Evolutionary conservation across 2,113 vertebrate species (phyloP).

Genomic region (Phalacrocorax brasilianus): DNA sequence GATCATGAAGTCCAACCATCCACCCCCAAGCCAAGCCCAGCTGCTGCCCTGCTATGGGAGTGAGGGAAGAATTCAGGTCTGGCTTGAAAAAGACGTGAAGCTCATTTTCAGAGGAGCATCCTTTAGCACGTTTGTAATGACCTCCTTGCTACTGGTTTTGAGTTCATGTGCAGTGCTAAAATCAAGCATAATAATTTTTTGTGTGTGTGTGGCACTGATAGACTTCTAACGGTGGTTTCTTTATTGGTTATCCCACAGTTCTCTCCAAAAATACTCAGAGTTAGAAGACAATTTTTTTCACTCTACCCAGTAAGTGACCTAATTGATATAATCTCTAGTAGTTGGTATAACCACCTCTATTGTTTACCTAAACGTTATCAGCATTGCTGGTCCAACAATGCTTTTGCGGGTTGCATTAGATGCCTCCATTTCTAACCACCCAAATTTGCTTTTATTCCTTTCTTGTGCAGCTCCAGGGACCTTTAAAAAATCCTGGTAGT

Average conservation of each 20-base stretch:
- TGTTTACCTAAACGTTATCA: not conserved
- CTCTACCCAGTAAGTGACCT: not conserved
- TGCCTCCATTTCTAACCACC: not conserved
- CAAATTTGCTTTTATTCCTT: not conserved
- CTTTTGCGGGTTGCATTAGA: not conserved
- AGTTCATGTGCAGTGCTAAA: not conserved
- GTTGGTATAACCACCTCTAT: not conserved
- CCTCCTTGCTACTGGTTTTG: not conserved
- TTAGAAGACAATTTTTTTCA: not conserved
- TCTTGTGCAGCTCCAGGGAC: not conserved
- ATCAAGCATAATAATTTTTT: not conserved
- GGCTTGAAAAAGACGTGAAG: not conserved
- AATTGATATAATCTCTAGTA: not conserved
- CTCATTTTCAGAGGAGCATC: not conserved
- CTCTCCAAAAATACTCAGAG: not conserved
- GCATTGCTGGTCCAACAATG: not conserved
- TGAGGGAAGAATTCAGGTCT: accelerated
- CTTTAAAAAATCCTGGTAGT: not conserved
- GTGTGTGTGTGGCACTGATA: not conserved
- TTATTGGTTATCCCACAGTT: not conserved
- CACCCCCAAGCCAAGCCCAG: not conserved
- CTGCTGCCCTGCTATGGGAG: not conserved
- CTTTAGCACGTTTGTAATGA: not conserved
- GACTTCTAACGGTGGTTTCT: not conserved
- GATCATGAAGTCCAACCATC: too few species aligned